Conservation (phyloP, 2,113 vertebrate species). For the Todiramphus saurophagus region DNA sequence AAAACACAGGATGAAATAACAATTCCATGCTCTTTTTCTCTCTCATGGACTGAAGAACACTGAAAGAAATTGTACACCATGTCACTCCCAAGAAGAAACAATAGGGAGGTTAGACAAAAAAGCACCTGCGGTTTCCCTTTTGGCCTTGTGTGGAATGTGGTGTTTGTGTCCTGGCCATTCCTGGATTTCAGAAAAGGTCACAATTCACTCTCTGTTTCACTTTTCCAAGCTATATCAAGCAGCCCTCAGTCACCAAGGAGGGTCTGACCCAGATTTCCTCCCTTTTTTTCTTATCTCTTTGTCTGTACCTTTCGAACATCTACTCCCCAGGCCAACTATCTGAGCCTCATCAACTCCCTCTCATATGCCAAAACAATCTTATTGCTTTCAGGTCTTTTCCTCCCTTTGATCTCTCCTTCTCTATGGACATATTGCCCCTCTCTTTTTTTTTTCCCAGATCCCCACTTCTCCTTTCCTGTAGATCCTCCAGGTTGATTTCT, state of each 20-base stretch:
- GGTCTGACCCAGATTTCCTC: constrained; percentile 57
- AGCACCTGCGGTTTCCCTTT: neutral
- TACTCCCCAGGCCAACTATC: constrained; percentile 50
- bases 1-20: neutral
- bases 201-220: neutral
- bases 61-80: neutral
- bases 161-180: neutral
- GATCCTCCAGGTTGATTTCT: constrained; percentile 51
- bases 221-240: neutral
- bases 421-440: constrained; percentile 49
- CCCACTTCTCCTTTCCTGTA: constrained; percentile 13
- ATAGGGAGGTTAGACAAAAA: neutral
- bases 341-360: constrained; percentile 31
- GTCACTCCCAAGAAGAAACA: neutral
- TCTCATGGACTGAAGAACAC: neutral
- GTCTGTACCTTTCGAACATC: neutral
- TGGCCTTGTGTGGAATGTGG: neutral
- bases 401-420: constrained; percentile 53
- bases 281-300: constrained; percentile 49
- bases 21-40: neutral
- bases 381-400: constrained; percentile 51
- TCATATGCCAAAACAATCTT: constrained; percentile 43
- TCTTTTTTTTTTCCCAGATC: constrained; percentile 39
- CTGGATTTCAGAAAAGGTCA: neutral
- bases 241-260: constrained; percentile 33